Conservation (phyloP, 2,888 invertebrate genomes). For the Trichopoda pennipes region DNA sequence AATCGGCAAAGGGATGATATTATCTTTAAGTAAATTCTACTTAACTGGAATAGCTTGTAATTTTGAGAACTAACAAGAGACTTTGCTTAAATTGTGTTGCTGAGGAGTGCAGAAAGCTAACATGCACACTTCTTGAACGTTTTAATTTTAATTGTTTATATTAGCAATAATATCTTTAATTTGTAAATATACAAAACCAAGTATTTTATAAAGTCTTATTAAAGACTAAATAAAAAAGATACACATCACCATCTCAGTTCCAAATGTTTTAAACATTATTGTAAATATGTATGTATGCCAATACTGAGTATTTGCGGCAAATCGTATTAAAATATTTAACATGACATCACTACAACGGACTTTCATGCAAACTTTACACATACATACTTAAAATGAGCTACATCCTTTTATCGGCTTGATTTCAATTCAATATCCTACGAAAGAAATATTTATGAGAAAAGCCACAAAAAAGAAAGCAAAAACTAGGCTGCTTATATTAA, state of each 20-base stretch:
- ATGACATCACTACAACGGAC: constrained; percentile 48
- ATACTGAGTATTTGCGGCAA: constrained; percentile 53
- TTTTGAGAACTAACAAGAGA: too few species aligned
- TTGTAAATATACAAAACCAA: too few species aligned
- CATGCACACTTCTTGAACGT: too few species aligned
- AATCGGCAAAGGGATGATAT: too few species aligned
- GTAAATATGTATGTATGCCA: constrained; percentile 6
- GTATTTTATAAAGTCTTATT: too few species aligned
- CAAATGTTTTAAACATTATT: not conserved
- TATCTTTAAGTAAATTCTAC: too few species aligned
- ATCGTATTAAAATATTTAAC: constrained; percentile 66
- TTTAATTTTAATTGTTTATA: too few species aligned
- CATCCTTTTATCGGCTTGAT: constrained; percentile 43
- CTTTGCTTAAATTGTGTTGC: too few species aligned
- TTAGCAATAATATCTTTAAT: too few species aligned
- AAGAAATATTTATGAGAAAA: constrained; percentile 38
- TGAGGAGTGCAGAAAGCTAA: too few species aligned
- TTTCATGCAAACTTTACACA: constrained; percentile 13
- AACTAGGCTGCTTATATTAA: not conserved
- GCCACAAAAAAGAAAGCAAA: constrained; percentile 36
- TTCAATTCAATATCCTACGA: constrained; percentile 62
- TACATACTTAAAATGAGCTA: not conserved
- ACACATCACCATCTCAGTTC: not conserved
- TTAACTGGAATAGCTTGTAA: too few species aligned
- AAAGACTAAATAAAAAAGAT: too few species aligned